These are phyloP conservation scores for Eulemur rufifrons DNA, from an alignment of 2,113 vertebrate genomes.

Conservation along the genomic window DNA sequence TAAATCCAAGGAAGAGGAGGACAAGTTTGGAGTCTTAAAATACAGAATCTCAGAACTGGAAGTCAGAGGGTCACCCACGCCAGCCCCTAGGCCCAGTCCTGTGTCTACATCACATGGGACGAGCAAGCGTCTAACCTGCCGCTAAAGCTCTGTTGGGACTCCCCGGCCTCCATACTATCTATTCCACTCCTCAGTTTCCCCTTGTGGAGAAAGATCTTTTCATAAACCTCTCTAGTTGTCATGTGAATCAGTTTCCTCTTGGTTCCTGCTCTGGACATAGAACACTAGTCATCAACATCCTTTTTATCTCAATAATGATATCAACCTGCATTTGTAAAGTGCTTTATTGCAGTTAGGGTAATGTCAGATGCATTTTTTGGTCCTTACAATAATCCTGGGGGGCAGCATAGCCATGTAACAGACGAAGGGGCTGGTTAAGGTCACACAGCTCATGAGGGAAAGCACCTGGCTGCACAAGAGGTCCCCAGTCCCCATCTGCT, in stretches of 20 bases:
- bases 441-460: not conserved
- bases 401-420: not conserved
- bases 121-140: rapidly evolving
- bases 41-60: not conserved
- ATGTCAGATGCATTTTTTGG: not conserved
- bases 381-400: not conserved
- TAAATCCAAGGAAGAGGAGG: not conserved
- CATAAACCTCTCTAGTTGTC: not conserved
- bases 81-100: not conserved
- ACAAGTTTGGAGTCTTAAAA: not conserved
- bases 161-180: not conserved
- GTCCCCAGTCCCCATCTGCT: not conserved
- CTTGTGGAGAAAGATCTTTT: not conserved
- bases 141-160: no score
- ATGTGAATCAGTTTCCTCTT: not conserved
- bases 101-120: rapidly evolving
- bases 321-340: not conserved
- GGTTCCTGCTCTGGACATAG: not conserved
- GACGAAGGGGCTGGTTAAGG: not conserved
- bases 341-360: not conserved
- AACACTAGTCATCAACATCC: not conserved
- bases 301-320: not conserved
- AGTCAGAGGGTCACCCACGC: not conserved
- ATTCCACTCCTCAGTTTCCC: not conserved
- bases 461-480: not conserved